A percentile compares a stretch with the other conserved stretches of the same genome.
phyloP scores from a whole-genome alignment of 2,888 invertebrate species.

The Glyphotaelius pellucidus region DNA sequence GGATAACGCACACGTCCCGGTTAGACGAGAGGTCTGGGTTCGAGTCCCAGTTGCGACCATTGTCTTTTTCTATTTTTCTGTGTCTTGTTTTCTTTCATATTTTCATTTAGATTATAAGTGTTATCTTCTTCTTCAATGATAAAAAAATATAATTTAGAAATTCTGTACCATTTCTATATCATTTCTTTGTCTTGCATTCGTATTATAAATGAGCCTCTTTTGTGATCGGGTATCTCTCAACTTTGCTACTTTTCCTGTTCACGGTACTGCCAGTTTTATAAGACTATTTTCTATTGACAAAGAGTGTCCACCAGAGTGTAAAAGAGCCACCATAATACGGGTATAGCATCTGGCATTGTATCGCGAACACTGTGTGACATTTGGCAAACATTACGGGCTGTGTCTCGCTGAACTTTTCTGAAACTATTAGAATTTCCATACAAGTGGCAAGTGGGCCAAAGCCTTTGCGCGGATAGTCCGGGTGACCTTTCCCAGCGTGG shows the following conservation, averaged over 20 bases:
- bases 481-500: constrained; percentile 12
- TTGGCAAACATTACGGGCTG: background rate
- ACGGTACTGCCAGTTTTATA: background rate
- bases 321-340: background rate
- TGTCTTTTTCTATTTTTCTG: no score
- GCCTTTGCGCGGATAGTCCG: constrained; percentile 24
- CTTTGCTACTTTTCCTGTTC: background rate
- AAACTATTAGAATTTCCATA: constrained; percentile 8
- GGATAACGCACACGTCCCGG: no score
- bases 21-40: no score
- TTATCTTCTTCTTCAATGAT: no score
- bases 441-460: constrained; percentile 13
- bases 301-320: background rate
- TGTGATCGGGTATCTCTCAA: background rate
- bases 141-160: no score
- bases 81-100: no score
- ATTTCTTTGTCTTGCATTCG: background rate
- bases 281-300: background rate
- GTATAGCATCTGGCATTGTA: background rate
- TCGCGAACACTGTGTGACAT: constrained; percentile 43
- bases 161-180: background rate
- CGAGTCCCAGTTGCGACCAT: no score
- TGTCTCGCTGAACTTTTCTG: constrained; percentile 13
- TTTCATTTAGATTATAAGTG: no score
- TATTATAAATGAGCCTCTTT: background rate